Base-by-base conservation (phyloP, 1,140 invertebrate species). In the Meloidogyne hapla region DNA sequence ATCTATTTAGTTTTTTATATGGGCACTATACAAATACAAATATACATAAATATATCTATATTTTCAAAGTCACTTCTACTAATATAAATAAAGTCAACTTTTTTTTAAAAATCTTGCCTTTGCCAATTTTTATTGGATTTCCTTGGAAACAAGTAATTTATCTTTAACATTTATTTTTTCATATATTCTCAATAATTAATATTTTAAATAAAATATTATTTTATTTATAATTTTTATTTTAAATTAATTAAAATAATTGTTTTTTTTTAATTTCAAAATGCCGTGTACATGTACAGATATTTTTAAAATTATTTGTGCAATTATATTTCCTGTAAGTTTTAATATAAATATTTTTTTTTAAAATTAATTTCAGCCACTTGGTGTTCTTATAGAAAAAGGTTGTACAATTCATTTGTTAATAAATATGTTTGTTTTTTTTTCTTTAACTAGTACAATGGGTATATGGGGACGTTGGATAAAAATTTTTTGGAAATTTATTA, bases 321-420 rank as follows among this genome's bases (percentile, higher is more conserved):
- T 77, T 42, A 61, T 77, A 25, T 64, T 77, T 61, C 76, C 76
- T 12, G 76, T 77, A 64, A n/a, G 75, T 78, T 77, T 15, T 69
- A 69, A n/a, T 5, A 13, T 23, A 33, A 69, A 5, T 38, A 23
- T 25, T 18, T 40, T 13, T n/a, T n/a, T n/a, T n/a, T n/a, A n/a
- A n/a, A n/a, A n/a, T n/a, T 75, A n/a, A 23, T 77, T 83, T 68
- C 78, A 84, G 69, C 82, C 82, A 61, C 56, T 83, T 6, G 83
- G 79, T 62, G 83, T 84, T 18, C 76, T 84, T 12, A 25, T 80
- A 10, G 79, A 85, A 40, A 72, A 26, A 12, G 83, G 83, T 21
- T 84, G 83, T 69, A 63, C 38, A n/a, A 56, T 75, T 42, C 83
- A 85, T 28, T 73, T 84, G 13, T 9, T 67, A 13, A 84, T 84